phyloP scores from a whole-genome alignment of 2,888 invertebrate genomes.

The Xanthia icteritia region DNA sequence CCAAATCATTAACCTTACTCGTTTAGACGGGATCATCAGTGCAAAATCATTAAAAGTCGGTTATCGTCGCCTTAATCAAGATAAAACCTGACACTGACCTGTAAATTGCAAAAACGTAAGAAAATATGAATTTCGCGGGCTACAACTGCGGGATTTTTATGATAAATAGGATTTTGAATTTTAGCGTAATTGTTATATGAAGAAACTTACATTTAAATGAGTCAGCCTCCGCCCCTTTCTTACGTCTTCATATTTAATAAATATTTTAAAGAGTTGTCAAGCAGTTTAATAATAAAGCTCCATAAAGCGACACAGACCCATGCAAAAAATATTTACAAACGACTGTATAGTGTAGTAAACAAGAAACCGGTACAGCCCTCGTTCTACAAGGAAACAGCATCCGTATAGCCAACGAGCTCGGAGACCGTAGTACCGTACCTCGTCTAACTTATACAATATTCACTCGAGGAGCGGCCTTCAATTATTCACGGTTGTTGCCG shows the following conservation, averaged over 20 bases:
- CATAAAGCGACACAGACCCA: neutral
- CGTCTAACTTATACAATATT: slow-evolving; percentile 55
- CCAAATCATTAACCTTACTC: no score
- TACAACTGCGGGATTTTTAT: no score
- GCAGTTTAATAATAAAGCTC: neutral
- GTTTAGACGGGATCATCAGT: no score
- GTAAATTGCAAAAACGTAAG: no score
- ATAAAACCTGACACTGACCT: no score
- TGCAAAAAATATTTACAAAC: slow-evolving; percentile 20
- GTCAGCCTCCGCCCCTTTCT: no score
- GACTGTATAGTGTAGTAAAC: slow-evolving; percentile 4
- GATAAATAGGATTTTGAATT: no score
- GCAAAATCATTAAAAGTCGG: no score
- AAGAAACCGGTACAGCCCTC: slow-evolving; percentile 40
- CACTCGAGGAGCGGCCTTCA: slow-evolving; percentile 48
- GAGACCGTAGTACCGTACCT: slow-evolving; percentile 3
- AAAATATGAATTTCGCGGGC: no score
- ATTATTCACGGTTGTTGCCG: slow-evolving; percentile 52
- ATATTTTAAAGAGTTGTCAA: neutral
- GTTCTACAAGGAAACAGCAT: slow-evolving; percentile 26
- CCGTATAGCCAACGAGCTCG: slow-evolving; percentile 7
- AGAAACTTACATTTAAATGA: no score
- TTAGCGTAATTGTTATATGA: no score
- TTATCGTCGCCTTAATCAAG: no score
- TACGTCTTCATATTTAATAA: neutral